These are phyloP conservation scores for Siniperca undulata DNA, from an alignment of 2,797 vertebrate genomes.

Conservation along the genomic window DNA sequence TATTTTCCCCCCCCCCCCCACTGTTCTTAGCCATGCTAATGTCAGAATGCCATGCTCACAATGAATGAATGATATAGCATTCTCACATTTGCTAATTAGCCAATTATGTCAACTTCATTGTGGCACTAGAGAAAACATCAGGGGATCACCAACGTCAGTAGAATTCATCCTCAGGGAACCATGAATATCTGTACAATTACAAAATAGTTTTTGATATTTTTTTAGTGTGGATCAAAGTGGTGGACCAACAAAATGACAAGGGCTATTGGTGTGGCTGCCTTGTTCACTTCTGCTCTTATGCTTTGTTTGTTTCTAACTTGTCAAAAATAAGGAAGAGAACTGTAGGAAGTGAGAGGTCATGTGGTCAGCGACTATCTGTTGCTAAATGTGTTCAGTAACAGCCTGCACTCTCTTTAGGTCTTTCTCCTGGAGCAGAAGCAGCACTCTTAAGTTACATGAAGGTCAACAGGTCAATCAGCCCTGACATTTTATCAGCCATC, in stretches of 20 bases:
- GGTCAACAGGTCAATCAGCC: conserved; percentile 23
- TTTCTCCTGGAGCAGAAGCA: neutral
- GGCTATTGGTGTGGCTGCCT: neutral
- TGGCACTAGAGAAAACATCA: neutral
- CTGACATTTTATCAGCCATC: conserved; percentile 23
- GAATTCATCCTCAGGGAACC: neutral
- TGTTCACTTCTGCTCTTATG: neutral
- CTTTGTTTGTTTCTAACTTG: neutral
- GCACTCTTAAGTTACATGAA: neutral
- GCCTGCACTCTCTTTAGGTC: neutral
- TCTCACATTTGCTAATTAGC: too few relatives aligned
- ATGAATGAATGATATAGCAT: too few relatives aligned
- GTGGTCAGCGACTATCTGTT: neutral
- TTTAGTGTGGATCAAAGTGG: neutral
- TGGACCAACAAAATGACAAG: neutral
- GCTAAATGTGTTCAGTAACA: neutral
- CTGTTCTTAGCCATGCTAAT: too few relatives aligned
- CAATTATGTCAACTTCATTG: neutral
- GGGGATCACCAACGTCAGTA: neutral
- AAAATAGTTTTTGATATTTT: neutral
- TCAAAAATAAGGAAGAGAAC: neutral
- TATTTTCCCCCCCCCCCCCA: too few relatives aligned
- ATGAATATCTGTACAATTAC: neutral
- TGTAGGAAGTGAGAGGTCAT: neutral
- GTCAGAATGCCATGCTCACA: too few relatives aligned